phyloP scores from a whole-genome alignment of 2,888 invertebrate species.

The Melipona beecheii region DNA sequence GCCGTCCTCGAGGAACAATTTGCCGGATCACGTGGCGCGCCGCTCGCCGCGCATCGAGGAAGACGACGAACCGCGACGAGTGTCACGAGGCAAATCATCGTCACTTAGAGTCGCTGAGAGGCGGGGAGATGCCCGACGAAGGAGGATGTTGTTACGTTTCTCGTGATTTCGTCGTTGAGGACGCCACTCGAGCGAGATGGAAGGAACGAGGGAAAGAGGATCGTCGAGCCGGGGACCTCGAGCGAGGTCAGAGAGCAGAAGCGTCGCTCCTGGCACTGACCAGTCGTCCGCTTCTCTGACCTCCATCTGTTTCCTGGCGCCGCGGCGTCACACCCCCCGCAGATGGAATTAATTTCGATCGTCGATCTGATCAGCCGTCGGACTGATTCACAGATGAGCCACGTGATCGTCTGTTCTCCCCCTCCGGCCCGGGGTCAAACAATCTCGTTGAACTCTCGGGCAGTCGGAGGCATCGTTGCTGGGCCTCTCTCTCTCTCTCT shows the following conservation, averaged over 20 bases:
- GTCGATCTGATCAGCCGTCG: slow-evolving; percentile 44
- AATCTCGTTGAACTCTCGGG: slow-evolving; percentile 13
- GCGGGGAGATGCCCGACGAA: slow-evolving; percentile 60
- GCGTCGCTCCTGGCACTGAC: slow-evolving; percentile 70
- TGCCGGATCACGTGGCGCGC: slow-evolving; percentile 51
- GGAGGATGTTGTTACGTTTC: slow-evolving; percentile 76
- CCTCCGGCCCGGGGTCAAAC: slow-evolving; percentile 9
- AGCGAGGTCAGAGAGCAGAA: slow-evolving; percentile 35
- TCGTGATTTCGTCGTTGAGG: slow-evolving; percentile 75
- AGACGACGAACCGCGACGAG: slow-evolving; percentile 40
- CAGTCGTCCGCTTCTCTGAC: slow-evolving; percentile 48
- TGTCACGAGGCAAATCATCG: slow-evolving; percentile 71
- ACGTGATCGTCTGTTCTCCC: slow-evolving; percentile 14
- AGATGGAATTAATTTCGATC: slow-evolving; percentile 62
- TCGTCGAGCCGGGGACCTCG: neutral
- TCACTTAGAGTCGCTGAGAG: slow-evolving; percentile 58
- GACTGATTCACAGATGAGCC: slow-evolving; percentile 13
- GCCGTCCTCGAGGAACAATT: slow-evolving; percentile 52
- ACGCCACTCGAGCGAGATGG: slow-evolving; percentile 69
- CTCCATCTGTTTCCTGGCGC: slow-evolving; percentile 68
- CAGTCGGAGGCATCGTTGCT: neutral
- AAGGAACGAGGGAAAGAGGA: slow-evolving; percentile 27
- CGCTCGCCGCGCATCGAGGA: neutral
- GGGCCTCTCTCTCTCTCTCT: neutral
- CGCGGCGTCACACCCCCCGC: slow-evolving; percentile 69